These are phyloP conservation scores for Stichodactyla mertensii DNA, from an alignment of 64 coral and sea anemone species.

Conservation along the genomic window DNA sequence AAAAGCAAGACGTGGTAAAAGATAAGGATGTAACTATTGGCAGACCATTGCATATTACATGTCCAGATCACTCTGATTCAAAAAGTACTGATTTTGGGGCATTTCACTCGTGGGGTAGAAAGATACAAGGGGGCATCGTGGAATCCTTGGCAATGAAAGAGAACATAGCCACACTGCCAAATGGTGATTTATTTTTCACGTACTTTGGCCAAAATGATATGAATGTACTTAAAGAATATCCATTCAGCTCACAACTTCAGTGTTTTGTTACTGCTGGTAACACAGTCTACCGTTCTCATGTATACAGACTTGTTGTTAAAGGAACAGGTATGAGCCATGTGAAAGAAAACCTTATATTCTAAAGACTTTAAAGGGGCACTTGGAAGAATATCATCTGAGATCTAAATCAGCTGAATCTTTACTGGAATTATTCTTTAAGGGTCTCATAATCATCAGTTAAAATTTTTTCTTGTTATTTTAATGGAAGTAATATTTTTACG, in stretches of 20 bases:
- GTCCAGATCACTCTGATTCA: background rate
- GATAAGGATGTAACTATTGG: background rate
- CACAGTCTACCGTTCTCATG: background rate
- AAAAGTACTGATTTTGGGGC: background rate
- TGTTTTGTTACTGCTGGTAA: slow-evolving; percentile 29
- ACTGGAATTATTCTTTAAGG: no score
- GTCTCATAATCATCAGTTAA: no score
- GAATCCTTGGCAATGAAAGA: background rate
- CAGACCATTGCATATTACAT: background rate
- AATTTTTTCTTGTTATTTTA: no score
- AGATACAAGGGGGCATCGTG: background rate
- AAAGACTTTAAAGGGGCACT: no score
- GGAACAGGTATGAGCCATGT: background rate
- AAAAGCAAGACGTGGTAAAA: background rate
- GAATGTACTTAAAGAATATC: background rate
- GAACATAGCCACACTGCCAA: background rate
- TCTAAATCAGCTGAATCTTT: no score
- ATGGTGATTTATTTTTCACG: slow-evolving; percentile 25
- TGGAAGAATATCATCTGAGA: no score
- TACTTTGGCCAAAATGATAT: slow-evolving; percentile 21
- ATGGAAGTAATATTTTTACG: no score
- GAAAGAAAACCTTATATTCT: no score
- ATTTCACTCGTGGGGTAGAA: background rate
- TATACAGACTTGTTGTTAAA: background rate
- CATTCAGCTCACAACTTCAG: background rate